A percentile compares a stretch with the other conserved stretches of the same genome.
Evolutionary conservation across 1,140 invertebrate genomes (phyloP).

Genomic region (Drosophila malerkotliana): DNA sequence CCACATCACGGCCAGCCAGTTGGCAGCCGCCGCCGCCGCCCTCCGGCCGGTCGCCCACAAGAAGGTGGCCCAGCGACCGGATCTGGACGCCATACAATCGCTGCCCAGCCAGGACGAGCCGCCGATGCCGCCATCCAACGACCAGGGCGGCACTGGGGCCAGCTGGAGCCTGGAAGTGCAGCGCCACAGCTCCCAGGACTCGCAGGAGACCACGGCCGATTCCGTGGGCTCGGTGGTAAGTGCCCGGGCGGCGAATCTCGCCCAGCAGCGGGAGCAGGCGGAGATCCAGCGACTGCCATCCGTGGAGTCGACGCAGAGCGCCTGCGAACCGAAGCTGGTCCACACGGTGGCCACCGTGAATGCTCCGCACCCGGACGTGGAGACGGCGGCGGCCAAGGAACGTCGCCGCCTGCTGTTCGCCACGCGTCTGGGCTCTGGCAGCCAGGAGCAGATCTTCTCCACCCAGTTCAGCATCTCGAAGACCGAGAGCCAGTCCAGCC

Average conservation of each 20-base stretch:
- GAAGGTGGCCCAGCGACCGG: constrained; percentile 51
- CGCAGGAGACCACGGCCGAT: constrained; percentile 63
- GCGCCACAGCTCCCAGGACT: constrained; percentile 75
- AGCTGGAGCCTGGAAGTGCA: constrained; percentile 77
- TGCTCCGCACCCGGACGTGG: constrained; percentile 32
- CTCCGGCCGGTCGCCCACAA: constrained; percentile 60
- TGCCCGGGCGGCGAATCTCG: constrained; percentile 60
- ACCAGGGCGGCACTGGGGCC: constrained; percentile 34
- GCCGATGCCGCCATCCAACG: not conserved
- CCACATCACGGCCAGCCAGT: constrained; percentile 56
- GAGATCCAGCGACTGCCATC: constrained; percentile 67
- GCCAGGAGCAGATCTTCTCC: constrained; percentile 84
- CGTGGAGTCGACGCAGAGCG: constrained; percentile 72
- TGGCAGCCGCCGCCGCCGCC: constrained; percentile 64
- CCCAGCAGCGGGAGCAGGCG: constrained; percentile 35
- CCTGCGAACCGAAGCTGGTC: constrained; percentile 62
- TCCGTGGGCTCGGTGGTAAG: constrained; percentile 60
- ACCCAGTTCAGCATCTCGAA: constrained; percentile 84
- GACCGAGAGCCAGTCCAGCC: constrained; percentile 84
- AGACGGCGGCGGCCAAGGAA: constrained; percentile 68
- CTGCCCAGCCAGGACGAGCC: constrained; percentile 68
- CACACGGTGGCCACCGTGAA: constrained; percentile 70
- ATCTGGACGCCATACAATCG: constrained; percentile 78
- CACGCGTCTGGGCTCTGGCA: constrained; percentile 83
- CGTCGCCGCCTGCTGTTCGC: constrained; percentile 83